Base-by-base conservation (phyloP, 2,113 vertebrate genomes). In the Tragelaphus buxtoni region DNA sequence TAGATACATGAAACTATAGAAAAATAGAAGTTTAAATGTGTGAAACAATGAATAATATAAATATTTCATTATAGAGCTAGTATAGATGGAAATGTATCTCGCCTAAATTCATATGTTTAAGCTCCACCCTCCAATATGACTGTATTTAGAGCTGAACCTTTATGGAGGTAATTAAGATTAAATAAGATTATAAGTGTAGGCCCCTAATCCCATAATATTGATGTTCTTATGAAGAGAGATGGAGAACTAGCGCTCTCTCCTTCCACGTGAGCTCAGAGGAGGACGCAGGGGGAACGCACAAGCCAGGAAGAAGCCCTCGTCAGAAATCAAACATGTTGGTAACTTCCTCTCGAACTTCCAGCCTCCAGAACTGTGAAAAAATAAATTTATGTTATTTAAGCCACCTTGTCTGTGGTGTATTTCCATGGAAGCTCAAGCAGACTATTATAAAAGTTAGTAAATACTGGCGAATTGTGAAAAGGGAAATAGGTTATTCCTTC, bases 241-340 rank as follows among this genome's bases (percentile, higher is more conserved):
- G 28, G 28, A 69, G 22, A 55, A 53, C 8, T 9, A 42, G 13
- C 39, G 0, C 10, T 49, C 9, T 39, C 10, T 65, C 42, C 28
- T 16, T 20, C 16, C 51, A 76, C 0, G 0, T 58, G 10, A 53
- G 17, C n/a, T 51, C 9, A 20, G 76, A 49, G 42, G 72, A 14
- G 24, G n/a, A 16, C 9, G 32, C 14, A n/a, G 24, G 9, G 39
- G 1, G 4, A 49, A 65, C 1, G 14, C 9, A 0, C n/a, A 12
- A 96, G 28, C 3, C 7, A 35, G 7, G 12, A 47, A 77, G 77
- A 83, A 11, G 22, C 22, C 6, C 7, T 76, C 6, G 9, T 35
- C 26, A 65, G 42, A 65, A 53, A 79, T 11, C 9, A 28, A 12
- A 9, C 8, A 3, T 10, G 20, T 32, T 28, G 26, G 1, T 32